Evolutionary conservation across 2,888 invertebrate genomes (phyloP), one percentile per base, ranked within the genome.

Genomic region (Synergus umbraculus): DNA sequence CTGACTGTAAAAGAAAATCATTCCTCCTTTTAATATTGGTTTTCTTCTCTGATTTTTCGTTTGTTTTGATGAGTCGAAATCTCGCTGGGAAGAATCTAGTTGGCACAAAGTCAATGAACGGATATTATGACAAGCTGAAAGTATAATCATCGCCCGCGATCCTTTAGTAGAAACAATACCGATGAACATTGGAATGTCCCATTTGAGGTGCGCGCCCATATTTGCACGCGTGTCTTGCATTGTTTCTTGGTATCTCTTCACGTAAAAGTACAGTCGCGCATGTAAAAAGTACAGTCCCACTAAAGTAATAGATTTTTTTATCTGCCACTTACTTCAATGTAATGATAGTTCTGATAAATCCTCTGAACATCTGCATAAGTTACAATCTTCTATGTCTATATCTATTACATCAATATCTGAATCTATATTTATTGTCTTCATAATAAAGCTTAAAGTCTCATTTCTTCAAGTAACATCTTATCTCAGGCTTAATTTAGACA

Each of bases 191-290:
- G 90, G 91, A 91, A 91, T 91, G 91, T 90, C 88, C 91, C 91
- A 91, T 91, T 91, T 89, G 90, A 90, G 88, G 90, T 90, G 87
- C 90, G 89, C 91, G 89, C 91, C 91, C 90, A 91, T 91, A 91
- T 91, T 91, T 89, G 89, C 89, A 88, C 88, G 87, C 86, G 85
- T 85, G 81, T 89, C 88, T 90, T 88, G 89, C 90, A 90, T 91
- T 90, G 90, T 91, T 90, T 90, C 89, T 88, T 86, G 88, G 88
- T 91, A 90, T 91, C 90, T 91, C 88, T 83, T 87, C 83, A 86
- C 86, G 87, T 87, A 86, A 86, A 87, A 86, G 90, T 88, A 88
- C 88, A 88, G 89, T 88, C 88, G 84, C 84, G 83, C 82, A 84
- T 86, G 84, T 86, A 80, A 82, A 82, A 80, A 41, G 77, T 79